Base-by-base conservation (phyloP, 1,140 invertebrate species). In the Cotesia vestalis region DNA sequence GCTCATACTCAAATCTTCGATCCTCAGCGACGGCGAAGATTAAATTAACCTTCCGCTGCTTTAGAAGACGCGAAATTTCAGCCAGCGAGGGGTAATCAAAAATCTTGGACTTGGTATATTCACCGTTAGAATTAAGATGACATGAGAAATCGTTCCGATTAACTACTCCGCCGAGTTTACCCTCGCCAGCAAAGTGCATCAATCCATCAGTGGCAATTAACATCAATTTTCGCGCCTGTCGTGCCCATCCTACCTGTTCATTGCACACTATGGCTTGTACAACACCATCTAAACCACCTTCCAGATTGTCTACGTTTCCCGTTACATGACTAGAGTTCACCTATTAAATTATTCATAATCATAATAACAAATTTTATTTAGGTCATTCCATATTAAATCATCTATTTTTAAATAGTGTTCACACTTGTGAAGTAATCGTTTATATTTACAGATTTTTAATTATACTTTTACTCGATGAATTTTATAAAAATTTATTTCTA, bases 101-200 rank as follows among this genome's bases (percentile, higher is more conserved):
- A 2, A 59, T 20, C 12, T 61, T 76, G 0, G 81, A 76, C 59
- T 75, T 17, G 4, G 71, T 69, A 38, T 83, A 83, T 20, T 72
- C 77, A 34, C 78, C 78, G 38, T 27, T n/a, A 6, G 36, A 51
- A 20, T 81, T 71, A 11, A 83, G 66, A 46, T 83, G 78, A 69
- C 81, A 83, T 5, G 64, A 20, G 38, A 78, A 81, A 57, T 83
- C 80, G 17, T 78, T 74, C 0, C 78, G 78, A 14, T 73, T 38
- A 4, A 83, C 71, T 0, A 69, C 78, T 61, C 81, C 81, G n/a
- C 77, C 79, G 4, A 78, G 67, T 62, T 75, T 89, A 69, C 91
- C 91, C 76, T 91, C 90, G 0, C 91, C 91, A 34, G 91, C 91
- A 3, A 90, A 88, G 74, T 92, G 91, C 78, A 91, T 84, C 1